Conservation (phyloP, 2,888 invertebrate genomes). For the Lacanobia wlatinum region DNA sequence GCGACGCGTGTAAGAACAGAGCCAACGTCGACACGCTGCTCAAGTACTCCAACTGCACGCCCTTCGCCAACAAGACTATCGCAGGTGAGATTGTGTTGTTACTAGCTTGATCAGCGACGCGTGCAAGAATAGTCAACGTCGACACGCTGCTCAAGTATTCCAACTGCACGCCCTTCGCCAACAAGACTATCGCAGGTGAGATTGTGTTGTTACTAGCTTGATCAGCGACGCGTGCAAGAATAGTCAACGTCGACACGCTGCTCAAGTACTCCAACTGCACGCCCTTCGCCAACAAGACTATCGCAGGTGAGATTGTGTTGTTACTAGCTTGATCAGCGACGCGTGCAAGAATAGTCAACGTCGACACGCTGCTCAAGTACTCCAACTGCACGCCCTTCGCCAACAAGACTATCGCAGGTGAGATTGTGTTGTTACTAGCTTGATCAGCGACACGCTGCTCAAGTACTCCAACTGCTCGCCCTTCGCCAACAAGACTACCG, state of each 20-base stretch:
- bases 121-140: constrained; percentile 80
- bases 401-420: constrained; percentile 76
- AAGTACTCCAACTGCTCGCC: constrained; percentile 86
- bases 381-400: constrained; percentile 86
- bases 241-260: constrained; percentile 80
- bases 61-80: constrained; percentile 81
- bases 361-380: constrained; percentile 80
- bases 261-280: constrained; percentile 85
- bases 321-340: constrained; percentile 71
- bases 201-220: constrained; percentile 32
- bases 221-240: constrained; percentile 80
- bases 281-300: constrained; percentile 82
- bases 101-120: constrained; percentile 70
- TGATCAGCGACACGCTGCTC: constrained; percentile 78
- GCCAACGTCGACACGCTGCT: constrained; percentile 80
- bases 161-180: constrained; percentile 84
- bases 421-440: constrained; percentile 19
- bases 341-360: constrained; percentile 80
- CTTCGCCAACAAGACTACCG: constrained; percentile 79
- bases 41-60: constrained; percentile 85
- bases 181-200: constrained; percentile 74
- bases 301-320: constrained; percentile 48
- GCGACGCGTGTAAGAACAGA: constrained; percentile 79
- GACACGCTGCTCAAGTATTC: constrained; percentile 82
- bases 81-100: constrained; percentile 44